Evolutionary conservation across 2,797 vertebrate species (phyloP), one percentile per base, ranked within the genome.

Genomic region (Neolamprologus multifasciatus): DNA sequence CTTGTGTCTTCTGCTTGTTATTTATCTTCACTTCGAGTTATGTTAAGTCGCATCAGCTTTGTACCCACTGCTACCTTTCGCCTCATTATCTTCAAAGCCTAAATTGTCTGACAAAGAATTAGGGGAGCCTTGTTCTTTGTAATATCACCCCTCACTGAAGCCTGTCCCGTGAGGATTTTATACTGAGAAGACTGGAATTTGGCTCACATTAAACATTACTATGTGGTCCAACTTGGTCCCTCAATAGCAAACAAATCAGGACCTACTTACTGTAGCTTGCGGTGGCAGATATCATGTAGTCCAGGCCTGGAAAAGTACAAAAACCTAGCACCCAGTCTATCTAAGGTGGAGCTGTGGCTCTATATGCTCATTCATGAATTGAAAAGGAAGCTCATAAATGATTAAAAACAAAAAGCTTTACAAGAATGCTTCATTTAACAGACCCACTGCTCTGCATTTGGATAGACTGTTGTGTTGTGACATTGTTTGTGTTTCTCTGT

Each of bases 11-110:
- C 59, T 38, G 59, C 11, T 64, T n/a, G 31, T 64, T 36, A 19
- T 64, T 64, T 64, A 64, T 31, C 29, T 64, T 64, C 31, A 38
- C 31, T 64, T 64, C 31, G 19, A 64, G 4, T 64, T 64, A n/a
- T 64, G 0, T 64, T 64, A 64, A 0, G 11, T 64, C 0, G 3
- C 23, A 55, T 55, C 52, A 55, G 52, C 2, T 13, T 64, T 36
- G 10, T 13, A 64, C 10, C 59, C 59, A 64, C 31, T 64, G 31
- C 59, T 64, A 4, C 59, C 17, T 36, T 64, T 64, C 0, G 19
- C 31, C 59, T 64, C 7, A 64, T 64, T 36, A 38, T 13, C 31
- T 62, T n/a, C 17, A 8, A 36, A 36, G 59, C 4, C 31, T 36
- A 36, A 36, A 36, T 36, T 62, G 31, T n/a, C 59, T n/a, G 59